phyloP scores from a whole-genome alignment of 2,888 invertebrate species.

The Salticus scenicus region DNA sequence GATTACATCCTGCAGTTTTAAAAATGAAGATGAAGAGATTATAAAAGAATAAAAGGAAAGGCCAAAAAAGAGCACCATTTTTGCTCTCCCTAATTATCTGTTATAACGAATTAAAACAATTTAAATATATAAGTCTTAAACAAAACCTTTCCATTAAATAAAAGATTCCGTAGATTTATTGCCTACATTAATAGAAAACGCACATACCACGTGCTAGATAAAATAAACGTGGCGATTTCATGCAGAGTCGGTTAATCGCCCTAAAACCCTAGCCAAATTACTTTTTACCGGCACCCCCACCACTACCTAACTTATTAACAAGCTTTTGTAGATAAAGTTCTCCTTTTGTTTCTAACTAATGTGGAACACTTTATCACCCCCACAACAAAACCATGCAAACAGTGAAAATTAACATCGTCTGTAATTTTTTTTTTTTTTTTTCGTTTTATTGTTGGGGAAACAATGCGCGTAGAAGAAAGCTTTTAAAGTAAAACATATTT shows the following conservation, averaged over 20 bases:
- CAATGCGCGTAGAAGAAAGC: not conserved
- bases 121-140: conserved; percentile 11
- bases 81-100: not conserved
- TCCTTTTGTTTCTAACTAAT: not conserved
- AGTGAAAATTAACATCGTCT: not conserved
- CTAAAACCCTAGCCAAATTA: not conserved
- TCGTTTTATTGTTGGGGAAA: not conserved
- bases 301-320: not conserved
- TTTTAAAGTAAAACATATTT: not conserved
- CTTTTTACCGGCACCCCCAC: not conserved
- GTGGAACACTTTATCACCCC: not conserved
- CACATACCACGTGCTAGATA: not conserved
- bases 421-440: not conserved
- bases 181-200: not conserved
- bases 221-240: conserved; percentile 8
- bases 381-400: not conserved
- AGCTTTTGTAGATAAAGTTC: conserved; percentile 12
- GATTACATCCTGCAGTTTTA: not conserved
- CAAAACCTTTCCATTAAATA: conserved; percentile 13
- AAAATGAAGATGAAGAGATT: not conserved
- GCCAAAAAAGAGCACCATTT: not conserved
- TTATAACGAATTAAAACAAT: conserved; percentile 4
- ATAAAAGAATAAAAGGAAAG: no score
- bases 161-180: not conserved
- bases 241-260: not conserved